Evolutionary conservation across 2,797 vertebrate species (phyloP), one percentile per base, ranked within the genome.

Genomic region (Molossus alvarezi): DNA sequence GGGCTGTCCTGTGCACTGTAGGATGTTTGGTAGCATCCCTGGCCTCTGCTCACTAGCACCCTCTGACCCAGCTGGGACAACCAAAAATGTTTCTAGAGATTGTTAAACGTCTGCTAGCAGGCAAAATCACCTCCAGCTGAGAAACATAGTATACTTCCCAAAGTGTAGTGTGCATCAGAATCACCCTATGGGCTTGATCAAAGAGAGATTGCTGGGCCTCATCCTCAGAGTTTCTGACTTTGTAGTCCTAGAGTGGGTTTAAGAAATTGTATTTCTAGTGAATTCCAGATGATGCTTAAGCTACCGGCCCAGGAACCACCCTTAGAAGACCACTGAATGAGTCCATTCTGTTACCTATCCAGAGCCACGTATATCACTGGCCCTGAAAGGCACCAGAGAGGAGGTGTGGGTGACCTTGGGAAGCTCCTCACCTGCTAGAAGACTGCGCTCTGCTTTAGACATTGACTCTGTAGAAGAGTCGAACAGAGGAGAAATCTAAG

Each of bases 191-290:
- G 11, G 9, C 51, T 79, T 64, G 27, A 62, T 21, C 21, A 55
- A 48, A 57, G 45, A 57, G 45, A 89, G 27, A 45, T 41, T 51
- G 93, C 55, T 89, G 48, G 33, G 48, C 33, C 23, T 17, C 33
- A n/a, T 69, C 10, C 2, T 6, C 33, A 37, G 17, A 64, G 33
- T 90, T 75, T 73, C 72, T 72, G 27, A 76, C 37, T 17, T 8
- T 60, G 1, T 41, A 67, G 20, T 69, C 85, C 33, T 90, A 60
- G n/a, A 62, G 7, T 1, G 33, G 55, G 15, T 69, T 10, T 79
- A 83, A 91, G 41, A 64, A 87, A 87, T 64, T 77, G 29, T n/a
- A 72, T 65, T 72, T 95, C 29, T 76, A 85, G n/a, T 55, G 65
- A 23, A 29, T 72, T 83, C 3, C 17, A 67, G 25, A 27, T 53